Base-by-base conservation (phyloP, 2,797 vertebrate species). In the Xenentodon cancila region DNA sequence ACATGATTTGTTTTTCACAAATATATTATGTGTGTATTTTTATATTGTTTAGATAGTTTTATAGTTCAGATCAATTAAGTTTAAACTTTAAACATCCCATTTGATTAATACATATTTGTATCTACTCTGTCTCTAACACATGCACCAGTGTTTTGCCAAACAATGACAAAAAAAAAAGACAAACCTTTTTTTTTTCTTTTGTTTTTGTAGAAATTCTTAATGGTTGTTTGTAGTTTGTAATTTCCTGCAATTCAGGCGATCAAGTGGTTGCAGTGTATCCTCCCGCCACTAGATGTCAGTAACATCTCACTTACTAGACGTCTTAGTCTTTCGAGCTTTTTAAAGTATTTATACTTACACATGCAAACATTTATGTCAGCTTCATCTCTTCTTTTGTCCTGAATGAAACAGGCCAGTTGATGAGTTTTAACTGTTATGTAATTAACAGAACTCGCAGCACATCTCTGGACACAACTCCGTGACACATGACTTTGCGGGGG, bases 401-500 rank as follows among this genome's bases (percentile, higher is more conserved):
- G 18, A 37, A 48, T 9, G 1, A 13, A 32, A 17, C 9, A 37
- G 34, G 12, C 12, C 34, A 37, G 2, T 13, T 37, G 9, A 13
- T 5, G 12, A 13, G 34, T 11, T 37, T 37, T 37, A 11, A 37
- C 34, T 37, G 34, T 37, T 37, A 9, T 37, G 9, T 37, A 12
- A 2, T 37, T 4, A 21, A 48, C 73, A 92, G 95, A 95, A 95
- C 77, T 96, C 95, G 17, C 89, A 93, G 71, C 93, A 94, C 64
- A 71, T 92, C 19, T 98, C 96, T 3, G 95, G 94, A 63, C 93
- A 93, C 19, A 94, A 90, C 88, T 96, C 95, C 37, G 48, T 91
- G 55, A 93, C 75, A 80, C 93, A 94, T 0, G 95, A 97, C 63
- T 82, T 91, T 21, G 82, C 85, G 5, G 92, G 89, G 2, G 34